These are phyloP conservation scores for Meliscaeva auricollis DNA, from an alignment of 2,888 invertebrate genomes.

Conservation along the genomic window DNA sequence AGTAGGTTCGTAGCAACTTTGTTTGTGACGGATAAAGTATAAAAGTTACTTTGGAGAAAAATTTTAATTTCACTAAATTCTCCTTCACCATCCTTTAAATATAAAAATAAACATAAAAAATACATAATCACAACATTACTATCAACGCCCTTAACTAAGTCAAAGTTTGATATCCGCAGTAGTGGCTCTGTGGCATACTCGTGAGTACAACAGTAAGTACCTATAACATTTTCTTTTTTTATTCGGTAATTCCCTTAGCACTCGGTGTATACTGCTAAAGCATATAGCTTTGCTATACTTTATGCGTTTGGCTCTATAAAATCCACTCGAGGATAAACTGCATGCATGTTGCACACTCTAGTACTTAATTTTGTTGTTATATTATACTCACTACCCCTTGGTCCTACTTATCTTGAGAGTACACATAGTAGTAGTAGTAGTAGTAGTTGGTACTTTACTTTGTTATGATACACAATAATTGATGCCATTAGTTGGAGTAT, in stretches of 20 bases:
- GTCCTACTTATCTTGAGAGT: conserved; percentile 49
- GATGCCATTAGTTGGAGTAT: conserved; percentile 54
- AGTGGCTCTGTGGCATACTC: background rate
- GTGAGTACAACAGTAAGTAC: background rate
- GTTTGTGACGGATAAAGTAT: too few relatives aligned
- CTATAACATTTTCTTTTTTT: conserved; percentile 4
- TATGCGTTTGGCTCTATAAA: conserved; percentile 55
- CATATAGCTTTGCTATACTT: conserved; percentile 50
- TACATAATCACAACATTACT: background rate
- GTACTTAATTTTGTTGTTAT: conserved; percentile 24
- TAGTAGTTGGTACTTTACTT: conserved; percentile 25
- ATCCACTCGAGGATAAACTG: conserved; percentile 43
- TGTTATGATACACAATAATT: conserved; percentile 71
- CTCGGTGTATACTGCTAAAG: conserved; percentile 29
- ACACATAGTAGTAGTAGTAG: background rate
- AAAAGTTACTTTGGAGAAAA: too few relatives aligned
- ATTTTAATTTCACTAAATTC: too few relatives aligned
- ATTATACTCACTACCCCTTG: too few relatives aligned
- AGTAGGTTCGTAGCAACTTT: too few relatives aligned
- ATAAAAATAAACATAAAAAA: background rate
- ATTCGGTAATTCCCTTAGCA: conserved; percentile 36
- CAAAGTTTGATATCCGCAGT: background rate
- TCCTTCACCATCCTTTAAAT: background rate
- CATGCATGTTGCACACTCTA: conserved; percentile 28
- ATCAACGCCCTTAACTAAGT: background rate